Evolutionary conservation across 2,797 vertebrate species (phyloP).

Genomic region (Phrynocephalus forsythii): DNA sequence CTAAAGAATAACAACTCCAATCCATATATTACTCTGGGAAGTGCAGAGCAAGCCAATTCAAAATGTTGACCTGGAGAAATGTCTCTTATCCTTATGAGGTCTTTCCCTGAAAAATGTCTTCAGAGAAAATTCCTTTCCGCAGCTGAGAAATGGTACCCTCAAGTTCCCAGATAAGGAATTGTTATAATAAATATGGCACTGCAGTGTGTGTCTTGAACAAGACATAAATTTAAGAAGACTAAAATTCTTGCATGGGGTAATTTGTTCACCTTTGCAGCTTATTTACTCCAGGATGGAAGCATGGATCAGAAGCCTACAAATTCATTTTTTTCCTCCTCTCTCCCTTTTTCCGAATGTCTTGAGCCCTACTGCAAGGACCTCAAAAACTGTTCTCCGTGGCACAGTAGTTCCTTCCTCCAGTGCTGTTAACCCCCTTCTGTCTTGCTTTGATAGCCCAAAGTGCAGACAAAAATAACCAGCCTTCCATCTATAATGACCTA

Average conservation of each 20-base stretch:
- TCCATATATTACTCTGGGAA: not conserved
- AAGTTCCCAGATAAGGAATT: not conserved
- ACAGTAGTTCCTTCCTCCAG: not conserved
- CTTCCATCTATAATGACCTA: constrained; percentile 54
- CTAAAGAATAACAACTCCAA: not conserved
- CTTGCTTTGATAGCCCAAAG: constrained; percentile 50
- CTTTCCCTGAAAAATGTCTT: not conserved
- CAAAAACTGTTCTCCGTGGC: not conserved
- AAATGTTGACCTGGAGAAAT: not conserved
- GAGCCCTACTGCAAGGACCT: not conserved
- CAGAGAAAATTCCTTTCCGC: not conserved
- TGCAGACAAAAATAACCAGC: constrained; percentile 37
- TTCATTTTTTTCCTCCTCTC: not conserved
- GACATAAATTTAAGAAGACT: not conserved
- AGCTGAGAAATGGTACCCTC: not conserved
- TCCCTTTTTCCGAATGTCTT: not conserved
- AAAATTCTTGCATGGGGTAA: not conserved
- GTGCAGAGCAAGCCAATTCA: not conserved
- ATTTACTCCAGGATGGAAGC: not conserved
- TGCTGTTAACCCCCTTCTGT: constrained; percentile 31
- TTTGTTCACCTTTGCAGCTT: not conserved
- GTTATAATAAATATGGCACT: not conserved
- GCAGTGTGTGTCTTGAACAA: not conserved
- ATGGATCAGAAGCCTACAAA: not conserved
- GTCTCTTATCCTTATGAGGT: not conserved